Percentiles rank a stretch among this genome's conserved stretches.
Conservation (phyloP, 2,797 vertebrate species). For the Morelia viridis region DNA sequence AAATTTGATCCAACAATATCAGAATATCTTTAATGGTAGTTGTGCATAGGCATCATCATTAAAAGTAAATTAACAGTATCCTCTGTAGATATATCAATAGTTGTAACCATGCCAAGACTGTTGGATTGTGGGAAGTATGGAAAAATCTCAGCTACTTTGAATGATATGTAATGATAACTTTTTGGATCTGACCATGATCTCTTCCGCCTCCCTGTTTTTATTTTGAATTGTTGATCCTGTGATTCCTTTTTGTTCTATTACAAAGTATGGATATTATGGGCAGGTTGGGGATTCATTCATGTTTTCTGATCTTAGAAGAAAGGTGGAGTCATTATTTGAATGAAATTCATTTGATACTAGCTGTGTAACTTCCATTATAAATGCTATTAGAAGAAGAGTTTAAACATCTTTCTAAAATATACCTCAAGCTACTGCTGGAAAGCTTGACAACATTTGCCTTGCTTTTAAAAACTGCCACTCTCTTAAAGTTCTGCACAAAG, state of each 20-base stretch:
- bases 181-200: too few species aligned
- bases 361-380: background rate
- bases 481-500: background rate
- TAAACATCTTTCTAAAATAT: background rate
- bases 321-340: background rate
- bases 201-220: too few species aligned
- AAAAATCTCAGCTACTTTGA: background rate
- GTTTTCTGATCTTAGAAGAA: background rate
- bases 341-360: background rate
- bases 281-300: background rate
- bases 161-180: too few species aligned
- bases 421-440: background rate
- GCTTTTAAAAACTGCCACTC: background rate
- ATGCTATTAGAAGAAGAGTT: background rate
- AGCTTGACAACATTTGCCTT: background rate
- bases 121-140: background rate
- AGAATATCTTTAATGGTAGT: background rate
- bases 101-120: background rate
- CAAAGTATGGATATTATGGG: background rate
- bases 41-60: background rate
- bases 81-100: background rate
- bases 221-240: background rate
- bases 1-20: background rate
- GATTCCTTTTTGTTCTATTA: background rate
- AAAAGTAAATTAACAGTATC: background rate